A percentile compares a stretch with the other conserved stretches of the same genome.
These are phyloP conservation scores for Lampris megalopsis DNA, from an alignment of 2,113 vertebrate species.

Conservation along the genomic window DNA sequence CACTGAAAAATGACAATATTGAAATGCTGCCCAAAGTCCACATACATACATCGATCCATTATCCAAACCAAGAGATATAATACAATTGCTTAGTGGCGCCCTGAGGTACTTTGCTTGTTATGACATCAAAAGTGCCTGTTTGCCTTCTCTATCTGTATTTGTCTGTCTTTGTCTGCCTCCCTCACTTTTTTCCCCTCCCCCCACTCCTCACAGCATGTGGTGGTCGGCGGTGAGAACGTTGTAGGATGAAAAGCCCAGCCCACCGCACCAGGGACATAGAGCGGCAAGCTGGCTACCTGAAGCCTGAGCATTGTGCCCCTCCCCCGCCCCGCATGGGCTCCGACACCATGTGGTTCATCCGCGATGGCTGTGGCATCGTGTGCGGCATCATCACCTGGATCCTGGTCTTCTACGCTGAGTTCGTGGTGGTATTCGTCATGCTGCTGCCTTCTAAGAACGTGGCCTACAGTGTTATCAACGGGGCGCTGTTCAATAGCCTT, in stretches of 20 bases:
- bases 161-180: slow-evolving; percentile 19
- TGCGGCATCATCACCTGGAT: slow-evolving; percentile 97
- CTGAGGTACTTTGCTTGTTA: too few relatives aligned
- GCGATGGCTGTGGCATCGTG: slow-evolving; percentile 94
- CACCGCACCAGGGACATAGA: slow-evolving; percentile 95
- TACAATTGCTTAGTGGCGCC: too few relatives aligned
- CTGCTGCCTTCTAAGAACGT: slow-evolving; percentile 91
- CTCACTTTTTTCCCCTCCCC: slow-evolving; percentile 26
- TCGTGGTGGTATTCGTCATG: slow-evolving; percentile 97
- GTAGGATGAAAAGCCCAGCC: slow-evolving; percentile 89
- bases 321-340: slow-evolving; percentile 82
- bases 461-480: slow-evolving; percentile 92
- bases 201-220: slow-evolving; percentile 82
- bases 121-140: too few relatives aligned
- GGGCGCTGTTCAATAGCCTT: slow-evolving; percentile 91
- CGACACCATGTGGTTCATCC: slow-evolving; percentile 96
- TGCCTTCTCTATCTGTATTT: slow-evolving; percentile 7
- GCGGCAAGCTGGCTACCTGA: slow-evolving; percentile 93
- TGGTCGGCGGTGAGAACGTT: slow-evolving; percentile 81
- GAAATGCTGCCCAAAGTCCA: too few relatives aligned
- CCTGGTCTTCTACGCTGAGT: slow-evolving; percentile 96
- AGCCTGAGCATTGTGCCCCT: slow-evolving; percentile 92
- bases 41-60: too few relatives aligned
- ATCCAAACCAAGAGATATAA: too few relatives aligned
- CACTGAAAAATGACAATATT: too few relatives aligned